These are phyloP conservation scores for Pantherophis alleghaniensis DNA, from an alignment of 2,797 vertebrate species.

Conservation along the genomic window DNA sequence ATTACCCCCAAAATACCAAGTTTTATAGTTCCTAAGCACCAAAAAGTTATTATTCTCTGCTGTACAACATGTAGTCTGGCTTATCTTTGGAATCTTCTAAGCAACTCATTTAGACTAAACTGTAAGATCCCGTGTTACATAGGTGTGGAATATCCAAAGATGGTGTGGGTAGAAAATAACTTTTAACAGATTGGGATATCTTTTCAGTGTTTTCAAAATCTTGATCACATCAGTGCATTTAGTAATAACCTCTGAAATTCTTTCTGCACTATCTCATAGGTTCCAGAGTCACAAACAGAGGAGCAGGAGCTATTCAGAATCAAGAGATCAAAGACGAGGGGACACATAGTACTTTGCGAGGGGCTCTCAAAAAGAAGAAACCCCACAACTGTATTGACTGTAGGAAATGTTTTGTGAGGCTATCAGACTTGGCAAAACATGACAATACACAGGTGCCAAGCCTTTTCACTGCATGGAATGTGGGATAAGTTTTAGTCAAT, in stretches of 20 bases:
- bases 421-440: constrained; percentile 64
- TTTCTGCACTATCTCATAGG: neutral
- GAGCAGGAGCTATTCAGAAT: neutral
- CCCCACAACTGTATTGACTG: constrained; percentile 62
- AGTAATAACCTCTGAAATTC: neutral
- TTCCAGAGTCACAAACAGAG: neutral
- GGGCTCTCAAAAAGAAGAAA: constrained; percentile 44
- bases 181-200: neutral
- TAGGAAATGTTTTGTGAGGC: constrained; percentile 64
- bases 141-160: neutral
- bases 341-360: neutral
- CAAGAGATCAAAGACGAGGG: neutral
- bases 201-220: neutral
- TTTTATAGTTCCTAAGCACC: neutral
- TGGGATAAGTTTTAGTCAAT: constrained; percentile 42
- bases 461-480: constrained; percentile 39
- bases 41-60: neutral
- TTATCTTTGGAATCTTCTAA: neutral
- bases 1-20: neutral
- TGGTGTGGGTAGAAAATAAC: neutral
- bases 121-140: neutral
- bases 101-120: neutral
- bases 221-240: neutral
- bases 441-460: constrained; percentile 43
- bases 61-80: neutral